Percentiles rank a stretch among this genome's conserved stretches.
Conservation (phyloP, 2,888 invertebrate genomes). For the Osedax fenrisi region DNA sequence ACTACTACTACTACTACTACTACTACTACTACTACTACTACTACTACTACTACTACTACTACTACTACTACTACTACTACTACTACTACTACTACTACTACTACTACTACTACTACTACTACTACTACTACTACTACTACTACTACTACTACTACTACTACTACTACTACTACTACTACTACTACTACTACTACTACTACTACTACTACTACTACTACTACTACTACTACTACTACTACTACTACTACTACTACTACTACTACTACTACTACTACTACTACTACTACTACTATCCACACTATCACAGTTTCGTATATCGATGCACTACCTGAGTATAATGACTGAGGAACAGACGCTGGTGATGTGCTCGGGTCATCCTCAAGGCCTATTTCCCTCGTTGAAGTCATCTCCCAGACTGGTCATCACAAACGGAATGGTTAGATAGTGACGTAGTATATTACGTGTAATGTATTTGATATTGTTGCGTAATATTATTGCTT, state of each 20-base stretch:
- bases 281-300: too few species aligned
- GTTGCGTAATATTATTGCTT: neutral
- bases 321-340: constrained; percentile 56
- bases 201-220: too few species aligned
- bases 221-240: too few species aligned
- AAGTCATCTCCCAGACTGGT: constrained; percentile 54
- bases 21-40: neutral
- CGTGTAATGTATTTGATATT: neutral
- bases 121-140: too few species aligned
- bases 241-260: too few species aligned
- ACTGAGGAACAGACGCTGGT: constrained; percentile 55
- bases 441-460: constrained; percentile 19
- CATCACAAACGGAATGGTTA: constrained; percentile 58
- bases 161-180: too few species aligned
- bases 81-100: neutral
- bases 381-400: constrained; percentile 56
- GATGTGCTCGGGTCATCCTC: constrained; percentile 58
- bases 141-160: too few species aligned
- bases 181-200: too few species aligned
- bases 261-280: too few species aligned
- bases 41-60: neutral
- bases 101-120: too few species aligned
- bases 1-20: too few species aligned
- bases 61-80: neutral
- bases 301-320: constrained; percentile 57